Evolutionary conservation across 2,113 vertebrate genomes (phyloP), one percentile per base, ranked within the genome.

Genomic region (Platanista minor): DNA sequence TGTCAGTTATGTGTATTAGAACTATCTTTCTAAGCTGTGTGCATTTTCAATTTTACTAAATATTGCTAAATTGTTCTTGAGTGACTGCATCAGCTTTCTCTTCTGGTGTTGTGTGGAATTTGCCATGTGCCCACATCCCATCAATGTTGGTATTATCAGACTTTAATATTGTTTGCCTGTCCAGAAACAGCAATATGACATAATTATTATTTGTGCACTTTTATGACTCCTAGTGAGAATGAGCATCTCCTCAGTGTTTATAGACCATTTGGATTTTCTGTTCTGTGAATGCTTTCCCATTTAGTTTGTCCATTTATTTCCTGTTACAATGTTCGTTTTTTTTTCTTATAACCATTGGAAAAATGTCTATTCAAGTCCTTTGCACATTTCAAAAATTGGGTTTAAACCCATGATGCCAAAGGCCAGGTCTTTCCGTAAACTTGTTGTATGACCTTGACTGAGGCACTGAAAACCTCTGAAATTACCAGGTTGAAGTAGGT

Each of bases 401-500:
- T n/a, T n/a, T n/a, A n/a, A n/a, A n/a, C n/a, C n/a, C 3, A 0
- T 17, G 71, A 18, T 1, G 43, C 31, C 29, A 52, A 12, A 25
- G 59, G 11, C 81, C 6, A 14, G 6, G 6, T 41, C 39, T 29
- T 69, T 62, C 25, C 66, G 10, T 0, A 6, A 61, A 9, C 29
- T 25, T 21, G 41, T 21, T 1, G 0, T 25, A 8, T 33, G 82
- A 69, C 59, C 29, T 78, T 52, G 43, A 6, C 46, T 8, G 6
- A 31, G 33, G 11, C 10, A 4, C 18, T 74, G 8, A 15, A 20
- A 61, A 41, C 31, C 75, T 90, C 62, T n/a, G 20, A 59, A 43
- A 18, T 33, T 0, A 0, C 66, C 6, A 1, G 36, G 6, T 1
- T 2, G 77, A 27, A 29, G 0, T 5, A 13, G 33, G 61, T 2